A percentile compares a stretch with the other conserved stretches of the same genome.
These are phyloP conservation scores for Peromyscus californicus DNA, from an alignment of 2,113 vertebrate genomes.

Conservation along the genomic window DNA sequence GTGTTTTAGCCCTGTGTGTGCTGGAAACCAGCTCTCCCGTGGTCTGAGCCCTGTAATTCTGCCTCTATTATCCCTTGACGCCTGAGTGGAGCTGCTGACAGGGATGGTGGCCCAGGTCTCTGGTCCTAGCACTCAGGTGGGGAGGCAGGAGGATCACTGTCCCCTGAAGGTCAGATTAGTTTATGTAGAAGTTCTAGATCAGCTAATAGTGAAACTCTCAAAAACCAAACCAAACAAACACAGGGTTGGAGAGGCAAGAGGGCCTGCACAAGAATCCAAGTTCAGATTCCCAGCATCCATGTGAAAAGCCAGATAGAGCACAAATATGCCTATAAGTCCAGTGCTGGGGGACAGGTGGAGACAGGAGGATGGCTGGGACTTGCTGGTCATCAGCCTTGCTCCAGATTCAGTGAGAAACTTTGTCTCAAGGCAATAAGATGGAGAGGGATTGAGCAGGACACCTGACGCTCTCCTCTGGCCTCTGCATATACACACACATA, in stretches of 20 bases:
- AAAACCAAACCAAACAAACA: neutral
- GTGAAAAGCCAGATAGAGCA: neutral
- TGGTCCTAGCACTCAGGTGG: neutral
- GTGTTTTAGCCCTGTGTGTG: neutral
- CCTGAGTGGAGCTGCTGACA: neutral
- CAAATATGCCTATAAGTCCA: neutral
- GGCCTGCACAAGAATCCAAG: neutral
- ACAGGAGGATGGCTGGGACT: too few species aligned
- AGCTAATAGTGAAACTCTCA: neutral
- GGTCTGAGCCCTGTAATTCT: slow-evolving; percentile 25
- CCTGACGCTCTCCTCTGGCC: neutral
- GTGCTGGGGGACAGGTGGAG: too few species aligned
- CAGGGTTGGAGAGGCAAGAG: neutral
- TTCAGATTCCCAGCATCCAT: neutral
- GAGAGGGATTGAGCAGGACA: neutral
- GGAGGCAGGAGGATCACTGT: neutral
- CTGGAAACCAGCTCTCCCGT: slow-evolving; percentile 16
- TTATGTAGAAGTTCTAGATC: neutral
- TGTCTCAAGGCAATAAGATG: neutral
- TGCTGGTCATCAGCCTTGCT: neutral
- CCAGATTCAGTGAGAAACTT: neutral
- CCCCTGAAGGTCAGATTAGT: neutral
- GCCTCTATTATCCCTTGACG: neutral
- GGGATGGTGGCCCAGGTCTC: neutral
- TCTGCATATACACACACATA: neutral